Percentiles rank a stretch among this genome's conserved stretches.
Evolutionary conservation across 1,140 invertebrate genomes (phyloP).

Genomic region (Diorhabda sublineata): DNA sequence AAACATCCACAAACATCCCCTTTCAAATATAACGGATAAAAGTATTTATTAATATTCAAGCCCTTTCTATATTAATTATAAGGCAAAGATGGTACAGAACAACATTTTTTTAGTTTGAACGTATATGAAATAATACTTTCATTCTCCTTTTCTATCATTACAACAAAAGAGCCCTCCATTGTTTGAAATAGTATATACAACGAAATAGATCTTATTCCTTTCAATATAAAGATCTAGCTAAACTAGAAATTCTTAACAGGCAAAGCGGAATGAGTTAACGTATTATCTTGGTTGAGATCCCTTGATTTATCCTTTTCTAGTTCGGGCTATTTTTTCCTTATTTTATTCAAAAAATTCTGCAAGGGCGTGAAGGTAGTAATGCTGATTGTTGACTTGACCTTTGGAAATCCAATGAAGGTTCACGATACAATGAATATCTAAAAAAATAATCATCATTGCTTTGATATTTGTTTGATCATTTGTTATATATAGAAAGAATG

Average conservation of each 20-base stretch:
- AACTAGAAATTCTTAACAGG: neutral
- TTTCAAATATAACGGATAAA: too few relatives aligned
- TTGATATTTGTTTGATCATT: neutral
- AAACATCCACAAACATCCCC: too few relatives aligned
- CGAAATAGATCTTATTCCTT: too few relatives aligned
- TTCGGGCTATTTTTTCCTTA: neutral
- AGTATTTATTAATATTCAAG: too few relatives aligned
- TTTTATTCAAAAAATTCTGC: neutral
- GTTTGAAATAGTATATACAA: too few relatives aligned
- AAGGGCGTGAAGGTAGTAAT: neutral
- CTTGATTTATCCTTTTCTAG: neutral
- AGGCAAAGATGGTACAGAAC: too few relatives aligned
- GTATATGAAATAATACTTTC: too few relatives aligned
- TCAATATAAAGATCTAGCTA: neutral
- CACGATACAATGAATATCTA: neutral
- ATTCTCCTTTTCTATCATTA: too few relatives aligned
- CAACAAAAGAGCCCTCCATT: too few relatives aligned
- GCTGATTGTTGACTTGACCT: neutral
- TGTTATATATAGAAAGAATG: too few relatives aligned
- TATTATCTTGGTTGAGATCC: neutral
- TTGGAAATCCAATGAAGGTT: neutral
- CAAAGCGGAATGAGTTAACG: neutral
- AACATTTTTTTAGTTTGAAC: too few relatives aligned
- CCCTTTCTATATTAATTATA: too few relatives aligned
- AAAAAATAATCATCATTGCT: neutral